Conservation (phyloP, 35 echinoderm and acorn worm species). For the Lytechinus pictus region DNA sequence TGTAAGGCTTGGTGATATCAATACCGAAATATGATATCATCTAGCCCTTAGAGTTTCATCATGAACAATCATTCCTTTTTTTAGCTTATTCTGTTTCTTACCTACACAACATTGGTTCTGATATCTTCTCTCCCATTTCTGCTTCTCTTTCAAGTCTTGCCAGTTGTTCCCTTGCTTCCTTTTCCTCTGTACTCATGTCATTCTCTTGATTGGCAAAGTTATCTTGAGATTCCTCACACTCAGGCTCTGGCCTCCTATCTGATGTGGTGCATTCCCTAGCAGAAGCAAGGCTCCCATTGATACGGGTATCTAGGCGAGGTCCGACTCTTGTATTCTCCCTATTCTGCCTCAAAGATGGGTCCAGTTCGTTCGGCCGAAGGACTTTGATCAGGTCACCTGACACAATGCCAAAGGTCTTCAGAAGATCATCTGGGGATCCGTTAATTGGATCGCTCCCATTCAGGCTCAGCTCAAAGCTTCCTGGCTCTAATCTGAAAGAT, state of each 20-base stretch:
- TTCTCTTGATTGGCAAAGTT: not conserved
- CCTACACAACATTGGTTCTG: conserved; percentile 39
- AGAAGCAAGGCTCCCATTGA: not conserved
- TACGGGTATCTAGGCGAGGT: not conserved
- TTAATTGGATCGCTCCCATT: conserved; percentile 80
- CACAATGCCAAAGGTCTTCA: conserved; percentile 70
- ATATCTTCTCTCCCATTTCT: conserved; percentile 21
- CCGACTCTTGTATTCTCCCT: not conserved
- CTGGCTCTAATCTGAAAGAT: conserved; percentile 54
- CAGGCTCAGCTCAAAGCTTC: conserved; percentile 76
- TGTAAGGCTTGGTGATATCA: no score
- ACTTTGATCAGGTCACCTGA: conserved; percentile 84
- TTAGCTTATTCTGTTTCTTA: not conserved
- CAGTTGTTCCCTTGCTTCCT: not conserved
- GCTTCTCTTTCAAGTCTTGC: not conserved
- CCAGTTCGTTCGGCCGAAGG: conserved; percentile 8
- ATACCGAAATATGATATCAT: no score
- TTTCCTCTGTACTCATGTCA: conserved; percentile 51
- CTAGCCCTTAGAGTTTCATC: no score
- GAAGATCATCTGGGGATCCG: conserved; percentile 17
- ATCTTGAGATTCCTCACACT: not conserved
- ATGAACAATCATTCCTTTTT: no score
- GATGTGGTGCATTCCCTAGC: not conserved
- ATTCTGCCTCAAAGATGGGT: not conserved
- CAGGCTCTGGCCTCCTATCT: not conserved